phyloP scores from a whole-genome alignment of 2,888 invertebrate species.

The Imbricaverruca yamaguchii region DNA sequence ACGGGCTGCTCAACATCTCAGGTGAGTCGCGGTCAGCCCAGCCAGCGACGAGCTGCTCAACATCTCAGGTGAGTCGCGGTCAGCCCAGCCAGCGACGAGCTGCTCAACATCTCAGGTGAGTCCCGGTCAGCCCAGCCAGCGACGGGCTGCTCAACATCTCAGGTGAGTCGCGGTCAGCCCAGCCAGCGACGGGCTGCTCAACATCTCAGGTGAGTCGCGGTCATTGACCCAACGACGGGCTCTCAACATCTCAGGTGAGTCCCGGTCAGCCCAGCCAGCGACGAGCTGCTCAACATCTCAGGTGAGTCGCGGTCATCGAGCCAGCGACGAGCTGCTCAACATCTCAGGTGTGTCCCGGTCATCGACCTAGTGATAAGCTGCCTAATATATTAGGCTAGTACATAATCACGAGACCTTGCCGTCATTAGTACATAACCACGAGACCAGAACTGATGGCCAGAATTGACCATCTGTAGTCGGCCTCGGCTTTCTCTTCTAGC shows the following conservation, averaged over 20 bases:
- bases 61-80: background rate
- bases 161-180: no score
- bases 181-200: background rate
- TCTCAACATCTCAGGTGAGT: slow-evolving; percentile 17
- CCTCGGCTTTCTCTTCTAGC: no score
- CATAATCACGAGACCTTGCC: no score
- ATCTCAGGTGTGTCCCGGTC: background rate
- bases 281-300: no score
- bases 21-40: background rate
- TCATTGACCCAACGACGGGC: background rate
- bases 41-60: slow-evolving; percentile 3
- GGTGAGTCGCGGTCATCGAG: background rate
- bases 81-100: background rate
- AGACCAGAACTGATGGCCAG: no score
- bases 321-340: slow-evolving; percentile 19
- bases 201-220: no score
- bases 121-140: slow-evolving; percentile 21
- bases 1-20: slow-evolving; percentile 5
- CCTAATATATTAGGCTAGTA: background rate
- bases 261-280: no score
- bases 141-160: no score
- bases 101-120: slow-evolving; percentile 12
- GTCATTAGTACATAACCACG: no score
- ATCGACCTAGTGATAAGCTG: background rate
- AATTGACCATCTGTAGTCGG: no score